Evolutionary conservation across 2,113 vertebrate genomes (phyloP).

Genomic region (Scomber scombrus): DNA sequence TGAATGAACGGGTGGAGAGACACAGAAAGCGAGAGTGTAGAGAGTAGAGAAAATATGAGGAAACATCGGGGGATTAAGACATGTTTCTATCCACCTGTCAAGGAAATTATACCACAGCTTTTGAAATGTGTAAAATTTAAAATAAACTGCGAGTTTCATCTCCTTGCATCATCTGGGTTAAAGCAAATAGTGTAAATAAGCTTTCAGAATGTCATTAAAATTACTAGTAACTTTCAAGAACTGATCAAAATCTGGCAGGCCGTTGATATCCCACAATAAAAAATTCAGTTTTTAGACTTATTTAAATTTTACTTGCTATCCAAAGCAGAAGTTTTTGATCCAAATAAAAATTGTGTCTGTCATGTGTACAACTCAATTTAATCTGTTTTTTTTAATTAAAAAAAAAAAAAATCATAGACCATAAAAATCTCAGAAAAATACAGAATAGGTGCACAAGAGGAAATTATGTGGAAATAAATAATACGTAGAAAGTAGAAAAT

Average conservation of each 20-base stretch:
- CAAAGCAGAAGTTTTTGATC: neutral
- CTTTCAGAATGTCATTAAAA: neutral
- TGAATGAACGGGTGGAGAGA: constrained; percentile 1
- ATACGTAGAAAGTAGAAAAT: too few relatives aligned
- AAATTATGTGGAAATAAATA: neutral
- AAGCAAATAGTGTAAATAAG: neutral
- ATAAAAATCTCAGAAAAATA: neutral
- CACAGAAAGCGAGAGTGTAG: neutral
- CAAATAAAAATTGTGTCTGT: neutral
- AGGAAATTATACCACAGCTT: neutral
- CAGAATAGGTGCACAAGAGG: neutral
- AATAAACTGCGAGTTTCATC: constrained; percentile 5
- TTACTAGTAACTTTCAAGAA: neutral
- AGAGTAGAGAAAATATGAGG: neutral
- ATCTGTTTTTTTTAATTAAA: too few relatives aligned
- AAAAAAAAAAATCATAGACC: too few relatives aligned
- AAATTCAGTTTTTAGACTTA: too few relatives aligned
- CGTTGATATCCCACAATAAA: neutral
- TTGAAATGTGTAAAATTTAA: neutral
- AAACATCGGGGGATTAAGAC: neutral
- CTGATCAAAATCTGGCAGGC: neutral
- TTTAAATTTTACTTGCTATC: neutral
- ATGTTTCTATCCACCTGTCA: neutral
- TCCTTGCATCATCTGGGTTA: constrained; percentile 27
- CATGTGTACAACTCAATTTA: too few relatives aligned